A percentile compares a stretch with the other conserved stretches of the same genome.
Conservation (phyloP, 2,797 vertebrate genomes). For the Tiaroga cobitis region DNA sequence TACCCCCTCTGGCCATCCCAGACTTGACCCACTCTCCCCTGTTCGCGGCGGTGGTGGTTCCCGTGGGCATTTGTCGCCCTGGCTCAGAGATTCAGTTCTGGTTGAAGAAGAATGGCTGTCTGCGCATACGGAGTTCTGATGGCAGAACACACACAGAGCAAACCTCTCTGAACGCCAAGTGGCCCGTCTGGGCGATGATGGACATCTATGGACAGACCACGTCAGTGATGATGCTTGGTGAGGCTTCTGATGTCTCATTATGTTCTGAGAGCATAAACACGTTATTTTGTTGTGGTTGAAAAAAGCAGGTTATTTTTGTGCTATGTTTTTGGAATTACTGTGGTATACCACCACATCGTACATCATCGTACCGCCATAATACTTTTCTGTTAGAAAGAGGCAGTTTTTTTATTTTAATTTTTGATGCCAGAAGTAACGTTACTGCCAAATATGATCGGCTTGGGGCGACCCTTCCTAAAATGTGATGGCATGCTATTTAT, state of each 20-base stretch:
- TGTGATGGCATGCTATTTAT: no score
- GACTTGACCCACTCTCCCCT: conserved; percentile 71
- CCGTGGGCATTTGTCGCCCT: neutral
- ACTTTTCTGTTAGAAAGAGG: neutral
- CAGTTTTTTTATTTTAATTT: neutral
- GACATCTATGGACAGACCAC: conserved; percentile 84
- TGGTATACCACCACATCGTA: no score
- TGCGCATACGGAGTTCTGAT: conserved; percentile 58
- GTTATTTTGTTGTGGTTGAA: no score
- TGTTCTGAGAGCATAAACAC: neutral
- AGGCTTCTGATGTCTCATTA: conserved; percentile 44
- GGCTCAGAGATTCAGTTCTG: conserved; percentile 78
- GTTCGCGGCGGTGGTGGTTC: conserved; percentile 74
- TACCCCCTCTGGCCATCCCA: conserved; percentile 78
- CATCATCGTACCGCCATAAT: no score
- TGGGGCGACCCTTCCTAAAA: no score
- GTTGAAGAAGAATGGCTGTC: conserved; percentile 67
- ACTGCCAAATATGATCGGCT: neutral
- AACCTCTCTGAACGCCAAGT: conserved; percentile 59
- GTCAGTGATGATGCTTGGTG: conserved; percentile 77
- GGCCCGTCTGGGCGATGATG: conserved; percentile 83
- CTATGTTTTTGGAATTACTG: neutral
- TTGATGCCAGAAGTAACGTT: neutral
- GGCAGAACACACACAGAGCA: conserved; percentile 35
- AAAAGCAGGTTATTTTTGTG: neutral